Conservation (phyloP, 2,113 vertebrate genomes). For the Delphinapterus leucas region DNA sequence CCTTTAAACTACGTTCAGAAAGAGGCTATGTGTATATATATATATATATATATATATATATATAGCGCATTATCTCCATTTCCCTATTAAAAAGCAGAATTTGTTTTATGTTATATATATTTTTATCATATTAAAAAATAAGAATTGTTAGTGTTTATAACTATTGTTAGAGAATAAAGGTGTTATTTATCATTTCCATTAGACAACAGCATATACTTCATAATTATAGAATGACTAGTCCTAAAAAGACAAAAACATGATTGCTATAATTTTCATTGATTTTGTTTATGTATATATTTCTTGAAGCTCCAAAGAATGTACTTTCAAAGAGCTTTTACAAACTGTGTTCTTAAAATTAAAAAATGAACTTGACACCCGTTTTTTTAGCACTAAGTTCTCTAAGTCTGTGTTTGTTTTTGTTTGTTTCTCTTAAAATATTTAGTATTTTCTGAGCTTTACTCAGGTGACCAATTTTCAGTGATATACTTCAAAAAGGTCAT, state of each 20-base stretch:
- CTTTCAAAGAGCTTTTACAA: conserved; percentile 33
- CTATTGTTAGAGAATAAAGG: background rate
- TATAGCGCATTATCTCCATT: background rate
- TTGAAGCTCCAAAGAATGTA: background rate
- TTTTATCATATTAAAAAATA: background rate
- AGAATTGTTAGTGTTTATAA: background rate
- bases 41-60: too few relatives aligned
- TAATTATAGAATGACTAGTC: background rate
- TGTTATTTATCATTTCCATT: background rate
- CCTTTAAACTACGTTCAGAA: background rate
- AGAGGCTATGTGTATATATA: background rate
- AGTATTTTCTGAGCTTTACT: background rate
- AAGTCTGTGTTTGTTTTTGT: background rate
- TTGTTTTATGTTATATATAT: background rate
- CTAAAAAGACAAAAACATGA: background rate
- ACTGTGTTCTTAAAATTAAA: background rate
- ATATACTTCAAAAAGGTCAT: background rate
- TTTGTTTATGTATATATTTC: background rate
- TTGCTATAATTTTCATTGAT: background rate
- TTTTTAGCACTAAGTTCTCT: background rate
- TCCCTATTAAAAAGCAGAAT: background rate
- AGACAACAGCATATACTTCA: background rate
- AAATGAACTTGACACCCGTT: background rate
- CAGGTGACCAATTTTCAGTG: background rate
- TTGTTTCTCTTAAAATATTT: background rate